Conservation (phyloP, 2,797 vertebrate species). For the Loris lydekkerianus region DNA sequence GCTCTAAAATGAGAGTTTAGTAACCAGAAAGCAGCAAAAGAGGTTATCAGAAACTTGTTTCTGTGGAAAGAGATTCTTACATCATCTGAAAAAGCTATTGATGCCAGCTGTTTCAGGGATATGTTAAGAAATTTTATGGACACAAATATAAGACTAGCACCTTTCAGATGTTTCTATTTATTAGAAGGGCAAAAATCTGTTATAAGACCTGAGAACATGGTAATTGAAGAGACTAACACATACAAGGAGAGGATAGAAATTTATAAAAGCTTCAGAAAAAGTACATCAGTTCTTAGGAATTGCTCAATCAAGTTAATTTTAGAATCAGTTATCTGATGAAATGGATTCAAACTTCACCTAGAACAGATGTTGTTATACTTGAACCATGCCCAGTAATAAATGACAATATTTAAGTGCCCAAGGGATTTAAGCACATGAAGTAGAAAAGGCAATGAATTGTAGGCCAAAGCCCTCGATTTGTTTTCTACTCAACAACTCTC, state of each 20-base stretch:
- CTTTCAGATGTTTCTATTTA: conserved; percentile 48
- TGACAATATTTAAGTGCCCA: neutral
- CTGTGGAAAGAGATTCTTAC: neutral
- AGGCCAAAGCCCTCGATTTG: neutral
- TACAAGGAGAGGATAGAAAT: neutral
- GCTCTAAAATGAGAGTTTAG: neutral
- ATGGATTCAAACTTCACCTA: neutral
- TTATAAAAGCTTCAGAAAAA: conserved; percentile 29
- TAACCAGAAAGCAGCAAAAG: neutral
- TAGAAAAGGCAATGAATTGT: neutral
- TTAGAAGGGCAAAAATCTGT: conserved; percentile 24
- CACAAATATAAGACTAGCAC: conserved; percentile 23
- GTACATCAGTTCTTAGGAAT: neutral
- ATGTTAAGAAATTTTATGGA: conserved; percentile 16
- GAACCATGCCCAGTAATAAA: neutral
- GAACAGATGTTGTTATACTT: neutral
- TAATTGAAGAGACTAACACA: conserved; percentile 4
- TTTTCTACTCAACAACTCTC: neutral
- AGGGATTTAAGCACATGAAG: neutral
- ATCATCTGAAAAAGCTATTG: neutral
- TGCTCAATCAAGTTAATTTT: neutral
- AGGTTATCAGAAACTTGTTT: neutral
- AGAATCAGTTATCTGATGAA: conserved; percentile 30
- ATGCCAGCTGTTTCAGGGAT: neutral
- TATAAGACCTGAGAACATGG: neutral